Conservation (phyloP, 2,888 invertebrate genomes). For the Cephus spinipes region DNA sequence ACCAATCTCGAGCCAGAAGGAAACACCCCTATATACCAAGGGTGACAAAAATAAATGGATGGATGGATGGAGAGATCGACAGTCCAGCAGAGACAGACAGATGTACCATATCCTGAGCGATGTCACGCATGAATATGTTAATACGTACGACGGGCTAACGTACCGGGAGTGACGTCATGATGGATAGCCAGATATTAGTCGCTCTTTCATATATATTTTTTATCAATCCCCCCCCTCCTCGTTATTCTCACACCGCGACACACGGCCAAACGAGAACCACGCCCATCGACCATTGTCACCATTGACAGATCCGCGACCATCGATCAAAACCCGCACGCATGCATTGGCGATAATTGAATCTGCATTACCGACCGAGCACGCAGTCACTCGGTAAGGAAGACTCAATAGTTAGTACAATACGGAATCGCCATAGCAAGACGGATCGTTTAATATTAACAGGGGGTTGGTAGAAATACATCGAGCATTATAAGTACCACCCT, state of each 20-base stretch:
- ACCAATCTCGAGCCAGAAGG: background rate
- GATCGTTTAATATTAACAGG: background rate
- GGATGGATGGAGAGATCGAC: background rate
- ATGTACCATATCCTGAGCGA: constrained; percentile 16
- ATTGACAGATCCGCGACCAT: constrained; percentile 3
- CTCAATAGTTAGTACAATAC: background rate
- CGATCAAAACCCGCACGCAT: background rate
- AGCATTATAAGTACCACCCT: background rate
- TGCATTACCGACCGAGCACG: background rate
- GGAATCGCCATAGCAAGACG: background rate
- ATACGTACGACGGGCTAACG: constrained; percentile 25
- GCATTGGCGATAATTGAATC: background rate
- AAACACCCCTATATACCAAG: background rate
- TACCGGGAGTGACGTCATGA: constrained; percentile 11
- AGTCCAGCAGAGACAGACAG: constrained; percentile 4
- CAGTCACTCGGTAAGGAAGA: background rate
- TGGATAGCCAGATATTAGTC: constrained; percentile 10
- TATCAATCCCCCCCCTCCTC: background rate
- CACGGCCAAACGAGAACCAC: background rate
- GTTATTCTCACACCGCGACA: background rate
- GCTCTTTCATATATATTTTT: background rate
- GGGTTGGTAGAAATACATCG: background rate
- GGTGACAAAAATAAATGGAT: background rate
- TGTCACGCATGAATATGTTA: constrained; percentile 53
- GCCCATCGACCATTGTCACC: background rate